A percentile compares a stretch with the other conserved stretches of the same genome.
These are phyloP conservation scores for Trichonephila inaurata DNA, from an alignment of 1,140 invertebrate genomes.

Conservation along the genomic window DNA sequence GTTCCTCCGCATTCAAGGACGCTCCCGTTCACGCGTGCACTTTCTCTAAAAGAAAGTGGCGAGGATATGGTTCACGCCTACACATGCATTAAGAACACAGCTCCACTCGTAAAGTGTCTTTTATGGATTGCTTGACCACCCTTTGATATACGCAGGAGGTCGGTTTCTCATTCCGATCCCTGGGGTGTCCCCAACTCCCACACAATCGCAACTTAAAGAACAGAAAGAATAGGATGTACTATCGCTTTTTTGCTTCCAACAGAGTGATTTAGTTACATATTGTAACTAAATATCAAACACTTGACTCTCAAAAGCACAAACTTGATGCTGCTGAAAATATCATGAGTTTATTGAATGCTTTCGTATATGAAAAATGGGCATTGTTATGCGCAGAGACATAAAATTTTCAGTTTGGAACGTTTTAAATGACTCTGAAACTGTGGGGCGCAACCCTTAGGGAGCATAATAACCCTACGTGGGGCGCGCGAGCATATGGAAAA, in stretches of 20 bases:
- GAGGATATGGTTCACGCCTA: conserved; percentile 45
- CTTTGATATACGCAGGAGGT: conserved; percentile 38
- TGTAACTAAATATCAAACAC: background rate
- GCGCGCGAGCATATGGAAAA: too few relatives aligned
- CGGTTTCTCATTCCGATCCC: background rate
- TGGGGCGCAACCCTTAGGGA: too few relatives aligned
- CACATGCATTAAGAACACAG: background rate
- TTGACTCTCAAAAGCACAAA: background rate
- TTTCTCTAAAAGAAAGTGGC: conserved; percentile 49
- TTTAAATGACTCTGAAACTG: too few relatives aligned
- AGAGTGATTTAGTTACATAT: background rate
- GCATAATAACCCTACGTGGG: too few relatives aligned
- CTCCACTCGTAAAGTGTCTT: conserved; percentile 54
- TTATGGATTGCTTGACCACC: conserved; percentile 71
- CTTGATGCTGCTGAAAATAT: too few relatives aligned
- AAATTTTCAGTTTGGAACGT: too few relatives aligned
- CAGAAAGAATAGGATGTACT: background rate
- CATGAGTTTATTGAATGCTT: too few relatives aligned
- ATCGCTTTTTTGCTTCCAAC: background rate
- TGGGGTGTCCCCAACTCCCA: background rate
- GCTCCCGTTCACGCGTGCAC: conserved; percentile 57
- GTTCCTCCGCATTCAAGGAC: conserved; percentile 66
- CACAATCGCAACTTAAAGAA: background rate
- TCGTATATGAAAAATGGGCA: too few relatives aligned
- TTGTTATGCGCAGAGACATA: too few relatives aligned